These are phyloP conservation scores for Catagonus wagneri DNA, from an alignment of 2,113 vertebrate genomes.

Conservation along the genomic window DNA sequence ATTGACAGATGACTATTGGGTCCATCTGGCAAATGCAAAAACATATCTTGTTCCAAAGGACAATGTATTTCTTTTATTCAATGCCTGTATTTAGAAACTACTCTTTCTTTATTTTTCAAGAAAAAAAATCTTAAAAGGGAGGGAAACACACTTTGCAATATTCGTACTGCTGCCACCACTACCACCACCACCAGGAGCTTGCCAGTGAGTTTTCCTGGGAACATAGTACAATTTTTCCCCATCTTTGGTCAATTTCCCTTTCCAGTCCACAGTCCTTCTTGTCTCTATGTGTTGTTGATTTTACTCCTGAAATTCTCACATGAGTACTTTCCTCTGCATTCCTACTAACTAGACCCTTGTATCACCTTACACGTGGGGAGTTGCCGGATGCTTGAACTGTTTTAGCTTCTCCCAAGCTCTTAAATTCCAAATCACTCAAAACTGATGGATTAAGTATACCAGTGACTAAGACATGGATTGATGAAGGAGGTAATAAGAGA, in stretches of 20 bases:
- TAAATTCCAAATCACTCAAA: background rate
- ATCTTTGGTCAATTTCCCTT: background rate
- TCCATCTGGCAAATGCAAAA: background rate
- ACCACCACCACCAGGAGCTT: background rate
- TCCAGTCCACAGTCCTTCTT: background rate
- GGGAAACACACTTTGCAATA: background rate
- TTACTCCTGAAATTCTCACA: background rate
- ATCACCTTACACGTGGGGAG: background rate
- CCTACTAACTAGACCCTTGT: background rate
- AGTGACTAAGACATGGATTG: background rate
- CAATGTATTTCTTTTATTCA: conserved; percentile 36
- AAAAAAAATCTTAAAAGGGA: background rate
- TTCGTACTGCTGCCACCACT: background rate
- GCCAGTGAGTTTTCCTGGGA: background rate
- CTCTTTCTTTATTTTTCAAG: conserved; percentile 2
- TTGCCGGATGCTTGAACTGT: background rate
- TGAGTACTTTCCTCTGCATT: background rate
- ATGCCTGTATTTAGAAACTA: background rate
- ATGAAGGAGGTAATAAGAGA: background rate
- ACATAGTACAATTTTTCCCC: background rate
- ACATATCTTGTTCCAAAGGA: background rate
- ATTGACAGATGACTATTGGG: background rate
- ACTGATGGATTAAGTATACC: background rate
- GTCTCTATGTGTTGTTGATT: background rate
- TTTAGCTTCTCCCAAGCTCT: background rate